phyloP scores from a whole-genome alignment of 2,888 invertebrate genomes.

The Polyommatus icarus region DNA sequence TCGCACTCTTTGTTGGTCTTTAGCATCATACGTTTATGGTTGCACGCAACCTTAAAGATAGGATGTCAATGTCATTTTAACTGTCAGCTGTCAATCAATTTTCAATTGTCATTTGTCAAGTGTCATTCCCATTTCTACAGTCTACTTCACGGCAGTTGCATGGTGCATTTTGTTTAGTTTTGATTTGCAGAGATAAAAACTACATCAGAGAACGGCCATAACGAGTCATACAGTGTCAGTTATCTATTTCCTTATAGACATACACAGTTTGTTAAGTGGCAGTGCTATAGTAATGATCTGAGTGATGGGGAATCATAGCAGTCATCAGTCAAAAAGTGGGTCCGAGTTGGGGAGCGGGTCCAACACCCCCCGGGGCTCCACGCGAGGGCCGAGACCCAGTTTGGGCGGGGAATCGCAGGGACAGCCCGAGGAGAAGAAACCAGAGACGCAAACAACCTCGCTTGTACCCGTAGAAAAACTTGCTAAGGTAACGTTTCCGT shows the following conservation, averaged over 20 bases:
- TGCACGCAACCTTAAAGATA: no score
- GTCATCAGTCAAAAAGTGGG: slow-evolving; percentile 57
- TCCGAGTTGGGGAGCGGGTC: slow-evolving; percentile 62
- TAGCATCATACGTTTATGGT: no score
- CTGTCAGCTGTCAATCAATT: background rate
- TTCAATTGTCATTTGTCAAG: background rate
- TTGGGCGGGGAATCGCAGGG: slow-evolving; percentile 84
- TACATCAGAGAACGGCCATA: background rate
- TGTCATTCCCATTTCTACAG: background rate
- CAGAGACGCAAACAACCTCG: slow-evolving; percentile 73
- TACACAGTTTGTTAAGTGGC: background rate
- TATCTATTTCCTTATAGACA: background rate
- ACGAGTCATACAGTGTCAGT: background rate
- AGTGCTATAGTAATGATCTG: slow-evolving; percentile 24
- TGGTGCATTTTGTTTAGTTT: background rate
- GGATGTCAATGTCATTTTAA: background rate
- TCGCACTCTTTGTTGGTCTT: no score
- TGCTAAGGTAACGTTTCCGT: slow-evolving; percentile 81
- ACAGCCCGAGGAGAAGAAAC: slow-evolving; percentile 70
- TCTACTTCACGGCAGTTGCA: background rate
- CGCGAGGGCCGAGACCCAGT: slow-evolving; percentile 75
- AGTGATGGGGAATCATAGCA: slow-evolving; percentile 67
- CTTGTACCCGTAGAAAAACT: slow-evolving; percentile 88
- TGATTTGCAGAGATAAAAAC: background rate
- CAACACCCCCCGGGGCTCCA: slow-evolving; percentile 69